Evolutionary conservation across 2,888 invertebrate species (phyloP), one percentile per base, ranked within the genome.

Genomic region (Pyrgus malvae): DNA sequence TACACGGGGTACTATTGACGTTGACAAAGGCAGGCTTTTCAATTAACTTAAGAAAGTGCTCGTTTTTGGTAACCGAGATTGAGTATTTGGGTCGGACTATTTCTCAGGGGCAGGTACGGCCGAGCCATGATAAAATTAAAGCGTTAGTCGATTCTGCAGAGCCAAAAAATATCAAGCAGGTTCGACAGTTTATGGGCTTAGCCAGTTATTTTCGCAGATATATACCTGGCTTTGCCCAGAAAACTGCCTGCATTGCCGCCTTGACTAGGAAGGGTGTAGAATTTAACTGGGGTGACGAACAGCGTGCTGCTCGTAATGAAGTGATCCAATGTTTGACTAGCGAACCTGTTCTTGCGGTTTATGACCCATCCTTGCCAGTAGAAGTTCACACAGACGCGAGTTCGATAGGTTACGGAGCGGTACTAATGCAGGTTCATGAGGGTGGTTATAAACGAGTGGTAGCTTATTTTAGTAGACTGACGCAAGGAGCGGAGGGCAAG

Each of bases 1-100:
- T 69, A 0, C 61, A 66, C 7, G 2, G 29, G 4, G 49, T 66
- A 0, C 29, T 71, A 0, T 37, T 55, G 0, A 60, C 63, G 0
- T 21, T 71, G 5, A 35, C 16, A 0, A 33, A 63, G 0, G 25
- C 65, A 0, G 70, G 68, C 0, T 69, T 68, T 42, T 67, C 66
- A 0, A 35, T 69, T 0, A 69, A 68, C 7, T n/a, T 57, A 3
- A 44, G 60, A 0, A 69, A 69, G 44, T 57, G 57, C 12, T 2
- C 2, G 0, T 66, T 66, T 44, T 55, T 66, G 3, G 62, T 59
- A 25, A 35, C 38, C 0, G 55, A 60, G 0, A 45, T 68, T 0
- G 64, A 67, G 14, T 67, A 66, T 27, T 48, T 67, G 0, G 66
- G 66, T 0, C 58, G 63, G 2, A 2, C 9, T 1, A 3, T 35